These are phyloP conservation scores for Amblyjoppa proteus DNA, from an alignment of 2,888 invertebrate genomes.

Conservation along the genomic window DNA sequence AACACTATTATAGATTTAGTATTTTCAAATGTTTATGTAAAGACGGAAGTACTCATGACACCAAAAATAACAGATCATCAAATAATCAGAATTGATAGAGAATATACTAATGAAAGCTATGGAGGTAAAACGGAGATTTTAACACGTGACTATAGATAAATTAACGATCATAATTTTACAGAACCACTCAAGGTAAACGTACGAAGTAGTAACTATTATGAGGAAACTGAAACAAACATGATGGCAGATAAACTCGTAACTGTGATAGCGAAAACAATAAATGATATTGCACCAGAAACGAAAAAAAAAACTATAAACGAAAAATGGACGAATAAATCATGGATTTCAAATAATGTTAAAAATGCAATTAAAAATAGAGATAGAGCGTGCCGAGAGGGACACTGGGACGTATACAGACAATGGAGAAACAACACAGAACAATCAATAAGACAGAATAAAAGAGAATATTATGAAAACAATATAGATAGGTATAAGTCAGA, in stretches of 20 bases:
- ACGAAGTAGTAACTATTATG: background rate
- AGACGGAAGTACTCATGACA: conserved; percentile 16
- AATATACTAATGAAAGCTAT: background rate
- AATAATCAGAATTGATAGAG: background rate
- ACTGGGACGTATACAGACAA: conserved; percentile 14
- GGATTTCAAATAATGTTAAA: conserved; percentile 30
- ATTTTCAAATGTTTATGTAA: background rate
- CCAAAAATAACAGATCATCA: conserved; percentile 48
- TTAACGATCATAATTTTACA: conserved; percentile 22
- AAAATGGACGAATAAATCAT: conserved; percentile 40
- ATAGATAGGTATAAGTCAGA: conserved; percentile 31
- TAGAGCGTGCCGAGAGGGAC: background rate
- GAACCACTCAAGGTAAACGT: background rate
- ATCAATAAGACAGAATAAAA: conserved; percentile 23
- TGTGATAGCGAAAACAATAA: conserved; percentile 8
- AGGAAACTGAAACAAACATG: background rate
- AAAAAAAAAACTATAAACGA: background rate
- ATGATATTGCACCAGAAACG: conserved; percentile 31
- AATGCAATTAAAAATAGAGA: conserved; percentile 30
- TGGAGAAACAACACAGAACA: conserved; percentile 22
- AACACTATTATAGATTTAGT: conserved; percentile 32
- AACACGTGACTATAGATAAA: conserved; percentile 20
- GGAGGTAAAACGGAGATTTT: background rate
- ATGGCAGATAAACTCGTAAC: conserved; percentile 13
- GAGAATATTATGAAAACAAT: conserved; percentile 50